Evolutionary conservation across 2,888 invertebrate species (phyloP).

Genomic region (Brachylomia viminalis): DNA sequence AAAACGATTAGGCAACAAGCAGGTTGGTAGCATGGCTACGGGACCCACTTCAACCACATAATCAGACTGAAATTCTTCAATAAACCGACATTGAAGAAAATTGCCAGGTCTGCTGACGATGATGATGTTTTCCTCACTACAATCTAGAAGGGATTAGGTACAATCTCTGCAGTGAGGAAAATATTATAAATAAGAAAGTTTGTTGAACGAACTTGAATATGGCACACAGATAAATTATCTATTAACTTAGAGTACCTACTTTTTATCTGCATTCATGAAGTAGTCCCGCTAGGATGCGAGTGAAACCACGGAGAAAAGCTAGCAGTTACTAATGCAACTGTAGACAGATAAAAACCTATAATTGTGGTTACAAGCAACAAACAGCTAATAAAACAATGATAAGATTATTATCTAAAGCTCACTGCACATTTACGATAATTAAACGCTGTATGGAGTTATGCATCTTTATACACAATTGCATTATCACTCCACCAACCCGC

Average conservation of each 20-base stretch:
- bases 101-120: background rate
- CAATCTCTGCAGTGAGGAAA: background rate
- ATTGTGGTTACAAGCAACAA: conserved; percentile 12
- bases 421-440: conserved; percentile 5
- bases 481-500: too few species aligned
- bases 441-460: conserved; percentile 6
- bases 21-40: background rate
- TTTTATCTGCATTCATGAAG: too few species aligned
- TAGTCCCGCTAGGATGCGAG: background rate
- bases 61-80: background rate
- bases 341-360: background rate
- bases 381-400: conserved; percentile 32
- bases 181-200: background rate
- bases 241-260: too few species aligned
- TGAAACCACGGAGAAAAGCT: background rate
- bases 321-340: background rate
- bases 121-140: background rate
- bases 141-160: background rate
- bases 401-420: conserved; percentile 41
- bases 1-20: background rate
- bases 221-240: too few species aligned
- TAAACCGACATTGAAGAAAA: background rate
- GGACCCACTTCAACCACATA: background rate
- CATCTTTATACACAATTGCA: background rate
- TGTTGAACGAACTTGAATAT: background rate